Percentiles rank a stretch among this genome's conserved stretches.
Evolutionary conservation across 2,113 vertebrate genomes (phyloP).

Genomic region (Phocoena sinus): DNA sequence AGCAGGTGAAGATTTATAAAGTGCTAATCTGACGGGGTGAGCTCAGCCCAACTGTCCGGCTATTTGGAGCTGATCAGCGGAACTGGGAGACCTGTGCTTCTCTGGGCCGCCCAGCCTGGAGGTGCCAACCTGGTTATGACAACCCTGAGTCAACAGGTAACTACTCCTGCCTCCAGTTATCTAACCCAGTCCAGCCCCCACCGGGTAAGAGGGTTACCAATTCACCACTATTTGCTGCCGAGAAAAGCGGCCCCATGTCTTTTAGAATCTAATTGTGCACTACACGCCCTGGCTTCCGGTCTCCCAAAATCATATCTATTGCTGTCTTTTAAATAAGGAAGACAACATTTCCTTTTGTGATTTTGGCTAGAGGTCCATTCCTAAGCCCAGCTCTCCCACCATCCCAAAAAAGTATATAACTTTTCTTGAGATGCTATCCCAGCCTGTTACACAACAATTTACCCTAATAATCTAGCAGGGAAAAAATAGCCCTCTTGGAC

Average conservation of each 20-base stretch:
- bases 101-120: not conserved
- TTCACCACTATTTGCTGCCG: not conserved
- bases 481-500: not conserved
- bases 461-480: not conserved
- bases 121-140: not conserved
- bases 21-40: not conserved
- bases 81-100: not conserved
- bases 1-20: not conserved
- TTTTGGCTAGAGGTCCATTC: not conserved
- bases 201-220: not conserved
- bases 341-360: not conserved
- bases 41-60: not conserved
- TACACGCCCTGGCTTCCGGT: not conserved
- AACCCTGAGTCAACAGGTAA: not conserved
- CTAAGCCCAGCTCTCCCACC: not conserved
- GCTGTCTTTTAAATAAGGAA: slow-evolving; percentile 11
- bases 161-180: not conserved
- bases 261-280: slow-evolving; percentile 14
- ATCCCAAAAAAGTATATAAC: not conserved
- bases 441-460: not conserved
- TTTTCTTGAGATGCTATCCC: not conserved
- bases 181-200: not conserved
- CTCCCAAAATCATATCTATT: slow-evolving; percentile 2
- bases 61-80: not conserved
- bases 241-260: not conserved